These are phyloP conservation scores for Peromyscus melanophrys DNA, from an alignment of 2,797 vertebrate species.

Conservation along the genomic window DNA sequence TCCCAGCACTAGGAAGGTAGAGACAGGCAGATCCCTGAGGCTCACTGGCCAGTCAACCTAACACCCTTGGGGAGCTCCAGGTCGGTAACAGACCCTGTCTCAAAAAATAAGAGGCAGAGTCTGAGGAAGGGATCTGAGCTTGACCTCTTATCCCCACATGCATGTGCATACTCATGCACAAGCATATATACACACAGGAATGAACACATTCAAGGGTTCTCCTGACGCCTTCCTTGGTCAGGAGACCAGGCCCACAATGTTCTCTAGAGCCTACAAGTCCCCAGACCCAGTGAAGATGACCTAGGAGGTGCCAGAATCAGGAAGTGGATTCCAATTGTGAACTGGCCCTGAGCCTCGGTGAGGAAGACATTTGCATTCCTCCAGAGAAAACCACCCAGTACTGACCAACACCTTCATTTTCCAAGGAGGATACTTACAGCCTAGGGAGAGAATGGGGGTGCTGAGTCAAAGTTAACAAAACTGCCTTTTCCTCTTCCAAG, in stretches of 20 bases:
- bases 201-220: not conserved
- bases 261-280: not conserved
- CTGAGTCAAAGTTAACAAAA: constrained; percentile 27
- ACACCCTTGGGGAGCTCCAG: not conserved
- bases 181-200: not conserved
- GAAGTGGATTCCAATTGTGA: not conserved
- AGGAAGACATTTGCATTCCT: not conserved
- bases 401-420: not conserved
- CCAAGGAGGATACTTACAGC: not conserved
- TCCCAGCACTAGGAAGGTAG: not conserved
- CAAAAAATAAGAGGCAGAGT: not conserved
- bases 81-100: not conserved
- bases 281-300: not conserved
- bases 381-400: not conserved
- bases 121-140: not conserved
- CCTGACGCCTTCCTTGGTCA: not conserved
- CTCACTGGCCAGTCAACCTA: not conserved
- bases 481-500: not conserved
- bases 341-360: not conserved
- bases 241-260: not conserved
- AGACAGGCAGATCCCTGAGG: no score
- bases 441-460: not conserved
- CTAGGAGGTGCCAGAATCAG: not conserved
- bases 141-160: no score
- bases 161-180: not conserved